Percentiles rank a stretch among this genome's conserved stretches.
Evolutionary conservation across 2,888 invertebrate species (phyloP).

Genomic region (Therioaphis trifolii): DNA sequence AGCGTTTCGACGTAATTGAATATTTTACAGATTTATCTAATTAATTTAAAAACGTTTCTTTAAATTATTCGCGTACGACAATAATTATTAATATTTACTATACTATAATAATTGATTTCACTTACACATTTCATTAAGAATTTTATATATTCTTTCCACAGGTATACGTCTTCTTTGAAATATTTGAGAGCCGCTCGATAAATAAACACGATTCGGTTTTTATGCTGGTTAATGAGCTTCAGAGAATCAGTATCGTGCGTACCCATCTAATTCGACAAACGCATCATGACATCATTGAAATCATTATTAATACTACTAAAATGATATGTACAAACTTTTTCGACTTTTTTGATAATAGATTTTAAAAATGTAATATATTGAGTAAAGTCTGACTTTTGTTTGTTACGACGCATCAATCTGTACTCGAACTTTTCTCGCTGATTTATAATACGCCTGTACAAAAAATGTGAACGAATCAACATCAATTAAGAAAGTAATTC

Average conservation of each 20-base stretch:
- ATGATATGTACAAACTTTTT: background rate
- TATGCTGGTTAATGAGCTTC: slow-evolving; percentile 13
- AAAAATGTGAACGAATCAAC: too few relatives aligned
- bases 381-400: slow-evolving; percentile 37
- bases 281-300: background rate
- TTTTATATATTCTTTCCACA: slow-evolving; percentile 48
- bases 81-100: too few relatives aligned
- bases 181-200: slow-evolving; percentile 29
- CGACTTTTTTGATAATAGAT: slow-evolving; percentile 14
- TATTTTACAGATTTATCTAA: too few relatives aligned
- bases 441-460: slow-evolving; percentile 19
- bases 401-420: slow-evolving; percentile 49
- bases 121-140: slow-evolving; percentile 40
- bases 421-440: slow-evolving; percentile 54
- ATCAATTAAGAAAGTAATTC: too few relatives aligned
- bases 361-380: slow-evolving; percentile 44
- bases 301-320: background rate
- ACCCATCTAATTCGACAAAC: slow-evolving; percentile 13
- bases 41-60: too few relatives aligned
- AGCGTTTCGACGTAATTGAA: too few relatives aligned
- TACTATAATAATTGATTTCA: background rate
- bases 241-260: background rate
- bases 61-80: too few relatives aligned
- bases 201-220: background rate
- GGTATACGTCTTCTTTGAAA: slow-evolving; percentile 15